These are phyloP conservation scores for Paraplagusia blochii DNA, from an alignment of 2,113 vertebrate genomes.

Conservation along the genomic window DNA sequence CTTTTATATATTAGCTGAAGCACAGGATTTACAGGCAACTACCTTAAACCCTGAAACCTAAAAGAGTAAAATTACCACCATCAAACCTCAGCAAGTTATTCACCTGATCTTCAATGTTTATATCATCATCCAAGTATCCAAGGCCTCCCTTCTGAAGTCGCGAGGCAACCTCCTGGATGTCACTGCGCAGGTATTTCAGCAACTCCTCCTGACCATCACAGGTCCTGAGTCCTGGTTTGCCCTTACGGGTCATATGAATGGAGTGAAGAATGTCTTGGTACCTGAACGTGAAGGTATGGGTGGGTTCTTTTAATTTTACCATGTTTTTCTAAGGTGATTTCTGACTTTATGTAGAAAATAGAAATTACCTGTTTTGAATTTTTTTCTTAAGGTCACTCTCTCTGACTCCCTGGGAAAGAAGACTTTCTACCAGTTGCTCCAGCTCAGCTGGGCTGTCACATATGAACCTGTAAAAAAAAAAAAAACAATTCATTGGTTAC, in stretches of 20 bases:
- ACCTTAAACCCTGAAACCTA: too few relatives aligned
- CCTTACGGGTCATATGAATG: slow-evolving; percentile 86
- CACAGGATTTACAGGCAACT: too few relatives aligned
- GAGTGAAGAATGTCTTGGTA: slow-evolving; percentile 93
- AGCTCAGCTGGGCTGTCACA: slow-evolving; percentile 87
- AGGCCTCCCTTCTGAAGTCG: slow-evolving; percentile 94
- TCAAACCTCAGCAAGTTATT: slow-evolving; percentile 19
- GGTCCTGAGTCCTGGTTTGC: slow-evolving; percentile 82
- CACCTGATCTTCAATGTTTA: slow-evolving; percentile 87
- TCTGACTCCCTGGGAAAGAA: slow-evolving; percentile 90
- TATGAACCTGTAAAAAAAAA: slow-evolving; percentile 81
- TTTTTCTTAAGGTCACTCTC: slow-evolving; percentile 89
- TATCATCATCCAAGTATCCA: slow-evolving; percentile 87
- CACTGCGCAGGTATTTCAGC: slow-evolving; percentile 87
- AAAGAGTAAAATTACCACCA: neutral
- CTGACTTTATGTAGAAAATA: neutral
- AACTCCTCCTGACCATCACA: slow-evolving; percentile 89
- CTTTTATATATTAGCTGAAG: too few relatives aligned
- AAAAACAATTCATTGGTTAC: too few relatives aligned
- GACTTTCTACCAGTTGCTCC: slow-evolving; percentile 85
- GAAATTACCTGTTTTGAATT: slow-evolving; percentile 82
- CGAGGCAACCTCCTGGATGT: slow-evolving; percentile 92
- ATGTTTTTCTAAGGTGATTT: neutral
- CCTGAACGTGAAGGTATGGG: slow-evolving; percentile 56
- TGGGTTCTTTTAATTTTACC: neutral